These are phyloP conservation scores for Sesamia inferens DNA, from an alignment of 2,888 invertebrate species.

Conservation along the genomic window DNA sequence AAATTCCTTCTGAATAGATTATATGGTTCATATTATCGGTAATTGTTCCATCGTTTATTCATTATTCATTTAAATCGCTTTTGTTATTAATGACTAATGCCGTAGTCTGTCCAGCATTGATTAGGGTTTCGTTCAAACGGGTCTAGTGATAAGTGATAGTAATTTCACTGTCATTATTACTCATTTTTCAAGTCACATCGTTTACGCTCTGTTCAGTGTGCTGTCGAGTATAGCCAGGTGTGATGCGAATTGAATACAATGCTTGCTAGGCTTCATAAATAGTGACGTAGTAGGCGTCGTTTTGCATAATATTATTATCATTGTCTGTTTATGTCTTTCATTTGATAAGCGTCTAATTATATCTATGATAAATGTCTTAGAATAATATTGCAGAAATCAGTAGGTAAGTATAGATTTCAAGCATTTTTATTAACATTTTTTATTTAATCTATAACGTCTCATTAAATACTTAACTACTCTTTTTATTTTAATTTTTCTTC, in stretches of 20 bases:
- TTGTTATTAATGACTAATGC: slow-evolving; percentile 14
- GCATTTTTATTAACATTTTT: background rate
- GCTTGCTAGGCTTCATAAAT: slow-evolving; percentile 16
- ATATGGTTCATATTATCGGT: slow-evolving; percentile 15
- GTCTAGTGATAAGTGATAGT: slow-evolving; percentile 11
- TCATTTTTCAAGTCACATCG: slow-evolving; percentile 21
- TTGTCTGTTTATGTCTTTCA: slow-evolving; percentile 1
- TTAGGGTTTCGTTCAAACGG: slow-evolving; percentile 8
- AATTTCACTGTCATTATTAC: slow-evolving; percentile 20
- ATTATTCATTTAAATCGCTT: slow-evolving; percentile 17
- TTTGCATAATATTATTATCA: slow-evolving; percentile 28
- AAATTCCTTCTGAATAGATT: slow-evolving; percentile 5
- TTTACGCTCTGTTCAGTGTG: background rate
- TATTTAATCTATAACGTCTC: background rate
- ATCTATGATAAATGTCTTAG: slow-evolving; percentile 1
- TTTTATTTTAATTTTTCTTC: background rate
- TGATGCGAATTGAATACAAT: slow-evolving; percentile 39
- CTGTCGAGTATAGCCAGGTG: slow-evolving; percentile 16
- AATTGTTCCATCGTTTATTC: slow-evolving; percentile 22
- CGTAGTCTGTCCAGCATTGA: slow-evolving; percentile 14
- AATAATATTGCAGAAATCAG: background rate
- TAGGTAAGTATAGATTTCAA: background rate
- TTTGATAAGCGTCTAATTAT: slow-evolving; percentile 35
- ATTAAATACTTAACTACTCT: no score
- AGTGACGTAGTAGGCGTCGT: slow-evolving; percentile 11